A percentile compares a stretch with the other conserved stretches of the same genome.
phyloP scores from a whole-genome alignment of 2,797 vertebrate genomes.

The Agapornis canus region DNA sequence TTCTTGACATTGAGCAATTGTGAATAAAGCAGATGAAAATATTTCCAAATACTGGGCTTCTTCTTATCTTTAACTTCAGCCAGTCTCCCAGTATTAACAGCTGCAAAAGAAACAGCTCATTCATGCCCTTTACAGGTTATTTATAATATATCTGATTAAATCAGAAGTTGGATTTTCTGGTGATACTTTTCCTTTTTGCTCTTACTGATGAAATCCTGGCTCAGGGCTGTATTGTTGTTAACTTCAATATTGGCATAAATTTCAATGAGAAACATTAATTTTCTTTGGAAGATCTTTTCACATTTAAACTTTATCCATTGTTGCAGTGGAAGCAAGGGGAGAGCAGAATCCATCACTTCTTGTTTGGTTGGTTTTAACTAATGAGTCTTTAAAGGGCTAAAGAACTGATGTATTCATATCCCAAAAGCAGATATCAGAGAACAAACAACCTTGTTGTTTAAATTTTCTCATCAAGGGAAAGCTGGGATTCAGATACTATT shows the following conservation, averaged over 20 bases:
- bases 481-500: background rate
- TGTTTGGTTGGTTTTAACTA: background rate
- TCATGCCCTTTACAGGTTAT: background rate
- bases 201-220: background rate
- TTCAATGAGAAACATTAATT: background rate
- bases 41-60: background rate
- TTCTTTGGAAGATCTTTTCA: background rate
- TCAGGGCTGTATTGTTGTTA: background rate
- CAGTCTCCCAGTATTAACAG: background rate
- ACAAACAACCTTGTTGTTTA: background rate
- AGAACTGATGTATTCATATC: background rate
- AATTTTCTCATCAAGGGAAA: background rate
- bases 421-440: background rate
- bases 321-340: background rate
- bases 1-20: background rate
- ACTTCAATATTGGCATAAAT: background rate
- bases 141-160: background rate
- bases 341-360: background rate
- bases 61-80: background rate
- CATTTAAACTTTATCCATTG: background rate
- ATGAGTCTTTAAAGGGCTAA: background rate
- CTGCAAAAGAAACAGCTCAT: background rate
- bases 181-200: background rate
- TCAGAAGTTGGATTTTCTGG: background rate
- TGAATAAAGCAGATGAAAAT: slow-evolving; percentile 5